Base-by-base conservation (phyloP, 2,888 invertebrate genomes). In the Drosophila maculinotata region DNA sequence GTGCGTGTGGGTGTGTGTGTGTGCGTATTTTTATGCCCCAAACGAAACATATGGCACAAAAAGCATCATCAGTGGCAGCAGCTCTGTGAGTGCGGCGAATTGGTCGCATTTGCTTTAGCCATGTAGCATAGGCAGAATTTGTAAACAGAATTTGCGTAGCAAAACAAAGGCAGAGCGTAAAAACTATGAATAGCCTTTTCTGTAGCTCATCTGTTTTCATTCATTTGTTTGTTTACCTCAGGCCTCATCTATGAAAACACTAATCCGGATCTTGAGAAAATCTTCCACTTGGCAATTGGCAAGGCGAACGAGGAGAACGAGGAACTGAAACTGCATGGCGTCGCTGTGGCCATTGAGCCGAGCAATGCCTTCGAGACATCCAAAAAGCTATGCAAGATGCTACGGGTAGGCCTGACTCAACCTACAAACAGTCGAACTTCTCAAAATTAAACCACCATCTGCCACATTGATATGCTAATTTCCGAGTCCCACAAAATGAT, bases 281-380 rank as follows among this genome's bases (percentile, higher is more conserved):
- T 91, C n/a, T 91, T 91, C 54, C 81, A 88, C 28, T 69, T 91
- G 69, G 91, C 91, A 47, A 89, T 91, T 12, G 80, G 73, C 20
- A 87, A 85, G 41, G 91, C 89, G 5, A 91, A 91, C 38, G 83
- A 86, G 54, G 81, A 80, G 33, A 87, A 88, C 49, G 79, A 79
- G 8, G 83, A 89, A 1, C 65, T 89, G 12, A 71, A 80, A 10
- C 69, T 91, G 35, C 84, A 87, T 15, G 90, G 87, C 2, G 81
- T 90, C 8, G 48, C 87, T 1, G 78, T 90, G 31, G 87, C 91
- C 71, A 92, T 93, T 23, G 90, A 92, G 42, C 92, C 93, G 0
- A 93, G 92, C 41, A 94, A 94, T 89, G 90, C 93, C 10, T 91
- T 93, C 65, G 93, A 93, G 77, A 92, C 93, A 2, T 93, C 93